Percentiles rank a stretch among this genome's conserved stretches.
Conservation (phyloP, 1,140 invertebrate species). For the Ruditapes philippinarum region DNA sequence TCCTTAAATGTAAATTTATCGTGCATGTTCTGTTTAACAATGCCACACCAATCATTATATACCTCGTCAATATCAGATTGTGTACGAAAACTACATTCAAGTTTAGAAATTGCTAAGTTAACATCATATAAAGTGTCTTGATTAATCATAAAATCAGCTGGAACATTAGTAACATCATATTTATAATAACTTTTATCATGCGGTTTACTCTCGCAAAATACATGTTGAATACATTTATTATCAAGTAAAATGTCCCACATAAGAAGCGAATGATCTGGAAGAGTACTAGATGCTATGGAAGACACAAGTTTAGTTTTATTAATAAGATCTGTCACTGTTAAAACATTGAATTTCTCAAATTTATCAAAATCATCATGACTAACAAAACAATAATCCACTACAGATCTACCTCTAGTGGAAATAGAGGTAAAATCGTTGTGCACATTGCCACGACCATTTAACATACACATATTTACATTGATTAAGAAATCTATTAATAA, state of each 20-base stretch:
- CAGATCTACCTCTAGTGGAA: not conserved
- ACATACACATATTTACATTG: slow-evolving; percentile 8
- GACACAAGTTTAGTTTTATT: not conserved
- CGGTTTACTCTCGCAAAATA: not conserved
- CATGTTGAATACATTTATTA: not conserved
- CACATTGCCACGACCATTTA: not conserved
- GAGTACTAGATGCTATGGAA: not conserved
- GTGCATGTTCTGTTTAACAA: slow-evolving; percentile 9
- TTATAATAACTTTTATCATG: not conserved
- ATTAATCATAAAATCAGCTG: not conserved
- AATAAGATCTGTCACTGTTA: not conserved
- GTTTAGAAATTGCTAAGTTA: not conserved
- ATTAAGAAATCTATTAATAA: not conserved
- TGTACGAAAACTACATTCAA: not conserved
- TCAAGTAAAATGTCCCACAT: not conserved
- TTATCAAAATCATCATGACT: slow-evolving; percentile 11
- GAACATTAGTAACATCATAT: not conserved
- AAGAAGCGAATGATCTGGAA: slow-evolving; percentile 1
- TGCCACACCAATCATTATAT: not conserved
- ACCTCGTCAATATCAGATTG: slow-evolving; percentile 11
- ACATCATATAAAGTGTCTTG: not conserved
- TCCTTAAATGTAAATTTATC: not conserved
- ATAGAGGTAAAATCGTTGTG: slow-evolving; percentile 3
- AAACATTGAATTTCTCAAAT: slow-evolving; percentile 9
- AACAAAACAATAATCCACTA: not conserved